A percentile compares a stretch with the other conserved stretches of the same genome.
phyloP scores from a whole-genome alignment of 35 echinoderm and acorn worm genomes.

The Ptychodera flava region DNA sequence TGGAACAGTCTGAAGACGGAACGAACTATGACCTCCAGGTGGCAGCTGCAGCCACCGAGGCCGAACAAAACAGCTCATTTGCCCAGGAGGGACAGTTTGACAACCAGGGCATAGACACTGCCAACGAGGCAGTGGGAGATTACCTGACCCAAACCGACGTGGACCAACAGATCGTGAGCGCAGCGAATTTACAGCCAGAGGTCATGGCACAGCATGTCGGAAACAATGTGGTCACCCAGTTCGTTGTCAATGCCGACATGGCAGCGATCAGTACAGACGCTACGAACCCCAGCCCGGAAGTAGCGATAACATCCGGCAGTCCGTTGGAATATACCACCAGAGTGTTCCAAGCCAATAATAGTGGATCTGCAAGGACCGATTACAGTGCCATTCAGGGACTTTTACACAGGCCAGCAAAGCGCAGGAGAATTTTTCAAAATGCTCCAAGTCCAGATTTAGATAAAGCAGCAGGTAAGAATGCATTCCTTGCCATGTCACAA shows the following conservation, averaged over 20 bases:
- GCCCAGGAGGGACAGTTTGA: not conserved
- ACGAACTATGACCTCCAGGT: not conserved
- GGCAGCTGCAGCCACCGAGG: not conserved
- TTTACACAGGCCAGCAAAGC: not conserved
- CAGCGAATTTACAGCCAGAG: not conserved
- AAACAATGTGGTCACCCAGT: not conserved
- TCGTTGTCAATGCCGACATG: not conserved
- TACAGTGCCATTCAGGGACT: not conserved
- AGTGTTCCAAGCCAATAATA: constrained; percentile 52
- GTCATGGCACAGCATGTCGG: not conserved
- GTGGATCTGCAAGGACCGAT: constrained; percentile 64
- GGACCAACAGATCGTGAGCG: not conserved
- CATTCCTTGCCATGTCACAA: too few relatives aligned
- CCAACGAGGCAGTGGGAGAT: not conserved
- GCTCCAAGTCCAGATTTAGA: not conserved
- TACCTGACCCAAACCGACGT: not conserved
- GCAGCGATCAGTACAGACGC: constrained; percentile 15
- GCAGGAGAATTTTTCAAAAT: not conserved
- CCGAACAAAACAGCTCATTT: not conserved
- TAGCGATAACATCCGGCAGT: not conserved
- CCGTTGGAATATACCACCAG: constrained; percentile 3
- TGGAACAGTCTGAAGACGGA: not conserved
- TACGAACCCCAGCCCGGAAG: constrained; percentile 9
- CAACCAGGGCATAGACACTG: not conserved
- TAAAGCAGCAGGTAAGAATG: not conserved